A percentile compares a stretch with the other conserved stretches of the same genome.
These are phyloP conservation scores for Campylomormyrus numenius DNA, from an alignment of 2,113 vertebrate species.

Conservation along the genomic window DNA sequence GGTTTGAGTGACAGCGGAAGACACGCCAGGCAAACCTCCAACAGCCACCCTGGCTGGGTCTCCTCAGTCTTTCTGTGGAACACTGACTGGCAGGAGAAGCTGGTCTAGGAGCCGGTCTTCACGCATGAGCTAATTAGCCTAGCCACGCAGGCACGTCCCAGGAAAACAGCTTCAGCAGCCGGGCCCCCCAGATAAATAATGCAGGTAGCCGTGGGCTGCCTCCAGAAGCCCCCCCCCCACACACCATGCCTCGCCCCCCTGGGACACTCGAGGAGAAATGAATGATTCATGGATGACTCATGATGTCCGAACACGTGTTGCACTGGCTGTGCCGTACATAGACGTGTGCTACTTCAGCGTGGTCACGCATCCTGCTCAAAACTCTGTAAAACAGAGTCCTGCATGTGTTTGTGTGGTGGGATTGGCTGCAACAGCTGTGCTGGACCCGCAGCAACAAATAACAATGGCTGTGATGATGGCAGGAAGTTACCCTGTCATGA, in stretches of 20 bases:
- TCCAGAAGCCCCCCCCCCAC: background rate
- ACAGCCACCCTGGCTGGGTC: background rate
- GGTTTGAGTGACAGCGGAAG: background rate
- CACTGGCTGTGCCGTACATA: background rate
- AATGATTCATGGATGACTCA: background rate
- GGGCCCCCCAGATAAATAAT: background rate
- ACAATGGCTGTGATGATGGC: background rate
- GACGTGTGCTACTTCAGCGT: background rate
- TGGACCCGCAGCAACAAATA: background rate
- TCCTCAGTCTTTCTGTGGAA: background rate
- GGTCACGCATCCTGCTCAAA: background rate
- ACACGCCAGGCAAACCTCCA: background rate
- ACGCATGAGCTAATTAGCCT: background rate
- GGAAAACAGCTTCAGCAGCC: background rate
- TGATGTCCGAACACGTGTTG: background rate
- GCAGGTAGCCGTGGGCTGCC: background rate
- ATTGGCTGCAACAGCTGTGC: background rate
- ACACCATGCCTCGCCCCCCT: background rate
- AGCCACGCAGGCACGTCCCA: background rate
- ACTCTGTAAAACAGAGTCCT: background rate
- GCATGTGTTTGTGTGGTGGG: background rate
- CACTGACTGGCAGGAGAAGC: background rate
- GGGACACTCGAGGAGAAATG: background rate
- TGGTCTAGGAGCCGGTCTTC: background rate
- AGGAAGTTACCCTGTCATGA: background rate